A percentile compares a stretch with the other conserved stretches of the same genome.
Evolutionary conservation across 2,113 vertebrate genomes (phyloP).

Genomic region (Megaleporinus macrocephalus): DNA sequence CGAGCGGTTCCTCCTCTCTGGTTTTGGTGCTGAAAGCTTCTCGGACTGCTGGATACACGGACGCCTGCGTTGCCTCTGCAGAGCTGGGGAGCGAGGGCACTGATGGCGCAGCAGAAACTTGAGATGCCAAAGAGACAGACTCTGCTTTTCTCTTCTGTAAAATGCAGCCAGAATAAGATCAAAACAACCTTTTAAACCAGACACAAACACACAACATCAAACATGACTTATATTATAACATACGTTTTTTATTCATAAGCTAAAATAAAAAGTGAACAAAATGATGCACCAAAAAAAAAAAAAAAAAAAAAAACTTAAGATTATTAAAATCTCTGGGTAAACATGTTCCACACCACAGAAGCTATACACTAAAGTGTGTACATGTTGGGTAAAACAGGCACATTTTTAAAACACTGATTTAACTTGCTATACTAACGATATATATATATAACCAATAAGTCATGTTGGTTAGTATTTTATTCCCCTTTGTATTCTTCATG

Average conservation of each 20-base stretch:
- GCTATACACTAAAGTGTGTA: too few species aligned
- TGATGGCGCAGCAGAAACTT: conserved; percentile 79
- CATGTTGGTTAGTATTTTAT: too few species aligned
- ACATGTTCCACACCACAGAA: too few species aligned
- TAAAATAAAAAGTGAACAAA: too few species aligned
- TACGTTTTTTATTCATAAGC: neutral
- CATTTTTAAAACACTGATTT: too few species aligned
- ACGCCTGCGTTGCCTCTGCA: conserved; percentile 82
- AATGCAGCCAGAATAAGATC: conserved; percentile 47
- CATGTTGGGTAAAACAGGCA: too few species aligned
- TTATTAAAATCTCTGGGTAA: too few species aligned
- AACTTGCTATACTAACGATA: too few species aligned
- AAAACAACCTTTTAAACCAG: conserved; percentile 1
- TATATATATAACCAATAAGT: too few species aligned
- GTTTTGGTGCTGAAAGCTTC: conserved; percentile 74
- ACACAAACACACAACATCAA: neutral
- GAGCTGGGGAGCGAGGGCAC: conserved; percentile 79
- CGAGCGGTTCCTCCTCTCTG: conserved; percentile 76
- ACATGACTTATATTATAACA: neutral
- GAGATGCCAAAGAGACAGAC: conserved; percentile 78
- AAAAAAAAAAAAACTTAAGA: too few species aligned
- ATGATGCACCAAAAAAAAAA: too few species aligned
- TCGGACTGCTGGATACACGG: conserved; percentile 82
- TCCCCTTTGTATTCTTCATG: too few species aligned
- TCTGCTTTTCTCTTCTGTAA: conserved; percentile 91